These are phyloP conservation scores for Electrophaes corylata DNA, from an alignment of 2,888 invertebrate genomes.

Conservation along the genomic window DNA sequence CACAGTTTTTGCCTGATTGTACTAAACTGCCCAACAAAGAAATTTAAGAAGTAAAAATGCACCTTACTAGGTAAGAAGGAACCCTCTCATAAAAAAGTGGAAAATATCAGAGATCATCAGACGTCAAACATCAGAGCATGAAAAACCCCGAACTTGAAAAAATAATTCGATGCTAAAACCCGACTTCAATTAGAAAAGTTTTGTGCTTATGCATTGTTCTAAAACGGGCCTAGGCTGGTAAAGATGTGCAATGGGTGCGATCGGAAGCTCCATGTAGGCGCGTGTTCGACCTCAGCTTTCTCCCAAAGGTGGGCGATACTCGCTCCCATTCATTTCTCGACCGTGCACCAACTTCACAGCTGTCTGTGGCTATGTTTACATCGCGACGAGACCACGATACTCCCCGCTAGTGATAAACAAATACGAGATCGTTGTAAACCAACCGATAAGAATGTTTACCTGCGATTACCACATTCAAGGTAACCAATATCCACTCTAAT, in stretches of 20 bases:
- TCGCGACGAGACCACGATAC: conserved; percentile 42
- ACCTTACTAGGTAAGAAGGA: too few species aligned
- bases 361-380: conserved; percentile 51
- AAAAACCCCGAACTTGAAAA: too few species aligned
- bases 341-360: conserved; percentile 37
- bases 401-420: conserved; percentile 55
- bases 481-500: conserved; percentile 62
- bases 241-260: conserved; percentile 15
- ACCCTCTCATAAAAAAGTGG: too few species aligned
- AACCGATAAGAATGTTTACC: conserved; percentile 77
- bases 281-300: conserved; percentile 60
- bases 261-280: conserved; percentile 44
- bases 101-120: too few species aligned
- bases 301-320: conserved; percentile 73
- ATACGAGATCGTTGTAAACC: conserved; percentile 65
- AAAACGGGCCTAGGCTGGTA: not conserved
- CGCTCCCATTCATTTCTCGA: conserved; percentile 66
- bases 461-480: conserved; percentile 73
- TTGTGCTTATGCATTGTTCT: not conserved
- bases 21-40: too few species aligned
- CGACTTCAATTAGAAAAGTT: too few species aligned
- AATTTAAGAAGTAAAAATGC: too few species aligned
- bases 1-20: too few species aligned
- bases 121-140: too few species aligned
- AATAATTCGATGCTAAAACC: too few species aligned